Evolutionary conservation across 1,140 invertebrate genomes (phyloP), one percentile per base, ranked within the genome.

Genomic region (Galleria mellonella): DNA sequence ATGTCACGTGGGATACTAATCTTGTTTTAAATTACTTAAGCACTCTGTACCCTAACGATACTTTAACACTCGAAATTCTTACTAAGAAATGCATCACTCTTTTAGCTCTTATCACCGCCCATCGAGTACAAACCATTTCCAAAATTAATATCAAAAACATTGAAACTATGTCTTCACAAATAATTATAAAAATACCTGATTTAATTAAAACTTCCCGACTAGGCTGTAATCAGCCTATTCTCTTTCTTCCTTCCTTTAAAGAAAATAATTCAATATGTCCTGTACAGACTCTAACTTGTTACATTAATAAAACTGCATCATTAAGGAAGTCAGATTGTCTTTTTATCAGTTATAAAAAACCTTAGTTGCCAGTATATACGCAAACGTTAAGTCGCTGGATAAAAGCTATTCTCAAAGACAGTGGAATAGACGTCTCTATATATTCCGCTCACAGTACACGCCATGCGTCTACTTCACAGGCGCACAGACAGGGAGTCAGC

Each of bases 81-180:
- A 45, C 41, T 7, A 50, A 44, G 36, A 50, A 43, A 29, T 4
- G 32, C 6, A 28, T 12, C 39, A 28, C 28, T 39, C 23, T 50
- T 0, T 36, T 44, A 1, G 40, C 47, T 11, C 41, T 51, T 14
- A 40, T 27, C 0, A 30, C 42, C 1, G 37, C 5, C 31, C 48
- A 51, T 41, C 40, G 47, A 13, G 28, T 42, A 2, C 41, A 50
- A 23, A 50, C 47, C 9, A 9, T 50, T 8, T 50, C 41, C n/a
- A 8, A 43, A 10, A 48, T 48, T 32, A 15, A 10, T 14, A 6
- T 43, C 3, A 27, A 14, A 10, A 44, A 44, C 15, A 15, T 50
- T n/a, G 30, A 11, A 40, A 10, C 17, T 7, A 32, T 2, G 32
- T 13, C n/a, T 2, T 32, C n/a, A 31, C 10, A 29, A 15, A 45